Base-by-base conservation (phyloP, 1,140 invertebrate species). In the Piezodorus guildinii region DNA sequence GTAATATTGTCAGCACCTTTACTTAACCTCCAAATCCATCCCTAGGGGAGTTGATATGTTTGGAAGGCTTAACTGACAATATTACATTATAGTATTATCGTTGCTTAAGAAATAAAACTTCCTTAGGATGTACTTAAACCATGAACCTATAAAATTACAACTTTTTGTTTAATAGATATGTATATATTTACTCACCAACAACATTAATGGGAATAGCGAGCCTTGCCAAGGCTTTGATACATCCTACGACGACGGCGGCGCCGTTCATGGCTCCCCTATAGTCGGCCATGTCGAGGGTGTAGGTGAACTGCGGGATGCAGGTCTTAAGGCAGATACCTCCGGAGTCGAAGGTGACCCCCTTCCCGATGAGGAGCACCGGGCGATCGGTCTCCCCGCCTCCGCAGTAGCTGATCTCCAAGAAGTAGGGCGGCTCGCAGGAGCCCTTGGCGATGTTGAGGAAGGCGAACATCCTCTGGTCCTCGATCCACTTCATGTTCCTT, bases 261-360 rank as follows among this genome's bases (percentile, higher is more conserved):
- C 84, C 84, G 25, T 81, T 81, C 83, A 85, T 85, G 69, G 86
- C 84, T 16, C 76, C 83, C 63, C 83, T 70, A 82, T 83, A 84
- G 46, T 75, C 72, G 65, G 80, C 77, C 78, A 85, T 84, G 43
- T 78, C 74, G 15, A 16, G 17, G 17, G 4, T 10, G 17, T 16
- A 21, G 2, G 17, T 23, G 52, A 8, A 5, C 9, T 56, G 17
- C 2, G 19, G 14, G 25, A 77, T 74, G 25, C 73, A 72, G 1
- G 78, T 77, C 70, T 85, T 86, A 6, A 85, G 65, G 52, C 81
- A 83, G 21, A 86, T 78, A 34, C 84, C 84, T 58, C 84, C 84
- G 69, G 79, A 81, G 70, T 86, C 83, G 74, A 84, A 85, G 3
- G 82, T 85, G 16, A 85, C 75, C 8, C 84, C 84, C 73, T 85